Evolutionary conservation across 2,113 vertebrate genomes (phyloP).

Genomic region (Bos javanicus): DNA sequence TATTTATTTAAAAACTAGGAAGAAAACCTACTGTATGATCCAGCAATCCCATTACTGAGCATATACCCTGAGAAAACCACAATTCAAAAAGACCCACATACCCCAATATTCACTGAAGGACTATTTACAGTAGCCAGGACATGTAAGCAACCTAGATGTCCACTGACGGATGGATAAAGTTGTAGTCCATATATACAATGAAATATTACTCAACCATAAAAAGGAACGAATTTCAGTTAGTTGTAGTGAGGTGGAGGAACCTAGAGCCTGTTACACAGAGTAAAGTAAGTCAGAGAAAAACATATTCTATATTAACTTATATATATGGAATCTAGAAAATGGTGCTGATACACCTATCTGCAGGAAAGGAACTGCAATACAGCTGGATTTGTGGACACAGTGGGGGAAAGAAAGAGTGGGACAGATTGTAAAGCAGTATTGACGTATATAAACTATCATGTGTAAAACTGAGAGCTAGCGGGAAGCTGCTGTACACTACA

Average conservation of each 20-base stretch:
- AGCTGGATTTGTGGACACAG: neutral
- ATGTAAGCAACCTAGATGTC: neutral
- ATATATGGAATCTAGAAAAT: neutral
- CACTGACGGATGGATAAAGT: neutral
- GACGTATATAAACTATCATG: neutral
- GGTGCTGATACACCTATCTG: neutral
- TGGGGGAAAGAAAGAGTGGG: neutral
- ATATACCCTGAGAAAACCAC: neutral
- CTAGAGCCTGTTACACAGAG: neutral
- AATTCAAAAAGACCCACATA: neutral
- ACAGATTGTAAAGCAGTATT: accelerated
- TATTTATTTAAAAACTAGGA: neutral
- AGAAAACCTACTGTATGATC: neutral
- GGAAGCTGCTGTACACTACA: neutral
- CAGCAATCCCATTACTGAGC: neutral
- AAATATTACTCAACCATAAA: neutral
- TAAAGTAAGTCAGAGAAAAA: neutral
- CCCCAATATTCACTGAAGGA: neutral
- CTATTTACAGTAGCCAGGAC: neutral
- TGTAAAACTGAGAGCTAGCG: neutral
- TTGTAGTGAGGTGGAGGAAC: neutral
- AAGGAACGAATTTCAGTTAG: neutral
- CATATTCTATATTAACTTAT: neutral
- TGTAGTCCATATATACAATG: neutral
- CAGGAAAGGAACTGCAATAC: neutral